Evolutionary conservation across 2,888 invertebrate species (phyloP), one percentile per base, ranked within the genome.

Genomic region (Pristionchus exspectatus): DNA sequence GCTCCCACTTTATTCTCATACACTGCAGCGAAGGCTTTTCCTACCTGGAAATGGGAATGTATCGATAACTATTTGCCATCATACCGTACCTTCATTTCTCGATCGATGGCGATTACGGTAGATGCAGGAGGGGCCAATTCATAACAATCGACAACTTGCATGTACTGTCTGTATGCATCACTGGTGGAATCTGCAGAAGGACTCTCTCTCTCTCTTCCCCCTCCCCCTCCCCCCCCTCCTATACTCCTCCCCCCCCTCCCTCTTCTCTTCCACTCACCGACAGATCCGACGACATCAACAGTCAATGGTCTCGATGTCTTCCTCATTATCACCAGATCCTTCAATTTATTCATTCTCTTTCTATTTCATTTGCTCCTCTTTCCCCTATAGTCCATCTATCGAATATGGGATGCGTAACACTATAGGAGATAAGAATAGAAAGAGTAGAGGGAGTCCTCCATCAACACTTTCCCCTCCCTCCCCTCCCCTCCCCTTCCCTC

Each of bases 111-210:
- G 81, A 92, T 90, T 27, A 93, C 89, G 30, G 90, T 90, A 9
- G 91, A 90, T 56, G 87, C 90, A 84, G 86, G 63, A 14, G 93
- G 93, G 56, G 90, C 91, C 44, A 93, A 56, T 85, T 93, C 93
- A 89, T 92, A 93, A 74, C 91, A 90, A 66, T 92, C 92, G 24
- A 93, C 90, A 21, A 92, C 91, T 38, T 90, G 91, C 92, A 93
- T 92, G 90, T 93, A 93, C 90, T 93, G 93, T 10, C 90, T 91
- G 89, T 93, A 93, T 10, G 93, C 93, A 83, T 93, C 92, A 18
- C 86, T 87, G 88, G 91, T 90, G 66, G 91, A 89, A 50, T 92
- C 93, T 93, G 90, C 16, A 92, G 74, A 84, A 30, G 9, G 33
- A 14, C 33, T 83, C 33, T 33, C 33, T 30, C 27, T 30, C 30